Conservation (phyloP, 2,888 invertebrate genomes). For the Diplazon laetatorius region DNA sequence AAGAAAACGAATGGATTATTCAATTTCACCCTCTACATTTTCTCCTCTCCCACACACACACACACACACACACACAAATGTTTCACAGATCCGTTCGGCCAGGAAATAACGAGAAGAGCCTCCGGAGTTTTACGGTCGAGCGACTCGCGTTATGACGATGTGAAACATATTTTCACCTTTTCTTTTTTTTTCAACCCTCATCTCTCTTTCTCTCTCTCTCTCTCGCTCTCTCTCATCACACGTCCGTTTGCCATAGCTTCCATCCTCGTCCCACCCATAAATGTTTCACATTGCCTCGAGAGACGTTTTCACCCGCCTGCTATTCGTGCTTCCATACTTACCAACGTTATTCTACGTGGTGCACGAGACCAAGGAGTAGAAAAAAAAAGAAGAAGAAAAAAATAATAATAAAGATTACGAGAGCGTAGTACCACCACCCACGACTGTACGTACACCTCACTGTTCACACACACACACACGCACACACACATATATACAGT, state of each 20-base stretch:
- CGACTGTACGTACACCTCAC: background rate
- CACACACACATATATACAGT: conserved; percentile 44
- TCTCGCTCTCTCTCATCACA: too few species aligned
- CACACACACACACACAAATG: background rate
- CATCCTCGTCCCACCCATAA: background rate
- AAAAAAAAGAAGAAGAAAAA: background rate
- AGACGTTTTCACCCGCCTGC: conserved; percentile 15
- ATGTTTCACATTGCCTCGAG: background rate
- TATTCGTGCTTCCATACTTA: conserved; percentile 46
- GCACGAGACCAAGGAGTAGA: background rate
- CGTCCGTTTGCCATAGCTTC: background rate
- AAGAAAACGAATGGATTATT: conserved; percentile 40
- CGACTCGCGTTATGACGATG: conserved; percentile 41
- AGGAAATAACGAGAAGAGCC: conserved; percentile 52
- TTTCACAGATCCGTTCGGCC: conserved; percentile 4
- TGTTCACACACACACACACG: too few species aligned
- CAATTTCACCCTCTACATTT: conserved; percentile 17
- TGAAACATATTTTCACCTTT: background rate
- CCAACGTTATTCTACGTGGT: conserved; percentile 10
- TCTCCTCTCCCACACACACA: background rate
- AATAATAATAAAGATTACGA: too few species aligned
- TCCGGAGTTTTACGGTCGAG: conserved; percentile 58
- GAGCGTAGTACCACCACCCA: conserved; percentile 14
- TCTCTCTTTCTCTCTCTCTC: background rate
- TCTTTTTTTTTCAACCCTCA: background rate